Evolutionary conservation across 30 jellyfish, hydroid and myxozoan genomes (phyloP), one percentile per base, ranked within the genome.

Genomic region (Turritopsis rubra): DNA sequence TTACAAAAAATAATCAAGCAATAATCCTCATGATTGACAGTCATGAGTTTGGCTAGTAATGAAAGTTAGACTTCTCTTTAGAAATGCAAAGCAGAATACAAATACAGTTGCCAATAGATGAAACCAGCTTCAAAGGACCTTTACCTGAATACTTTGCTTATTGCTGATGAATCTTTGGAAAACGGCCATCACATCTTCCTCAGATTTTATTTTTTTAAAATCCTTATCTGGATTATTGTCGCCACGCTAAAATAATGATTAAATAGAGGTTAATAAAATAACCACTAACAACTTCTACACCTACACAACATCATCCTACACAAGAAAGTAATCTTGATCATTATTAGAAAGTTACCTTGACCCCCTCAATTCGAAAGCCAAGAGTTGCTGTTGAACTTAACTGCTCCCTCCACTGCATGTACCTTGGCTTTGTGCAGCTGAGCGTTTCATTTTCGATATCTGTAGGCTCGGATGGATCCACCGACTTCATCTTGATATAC

Each of bases 351-450:
- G n/a, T 22, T 66, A 86, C 99, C 99, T 93, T 93, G 71, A 93
- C 87, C 20, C 99, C 99, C 85, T 93, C 99, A 28, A 93, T 93
- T 79, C 99, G 84, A 77, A 93, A 93, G 9, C 99, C 99, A 18
- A 93, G 91, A 7, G 96, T 81, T 17, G 99, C 90, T 0, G 99
- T 93, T 3, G 99, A 93, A 71, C 99, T 93, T 30, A 93, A 90
- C 83, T 79, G 85, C 83, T 93, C 99, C 52, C 99, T 79, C 96
- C 96, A 93, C 72, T 85, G 95, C 99, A 93, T 93, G 86, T 93
- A 93, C n/a, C 99, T 83, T 75, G 96, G 92, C 78, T 93, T 93
- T 21, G 99, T 93, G 41, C 89, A 78, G 70, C 88, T 91, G 65
- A 53, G 41, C 20, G 86, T 92, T 41, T 65, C 79, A 29, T 83